phyloP scores from a whole-genome alignment of 2,888 invertebrate species.

The Oxytorus armatus region DNA sequence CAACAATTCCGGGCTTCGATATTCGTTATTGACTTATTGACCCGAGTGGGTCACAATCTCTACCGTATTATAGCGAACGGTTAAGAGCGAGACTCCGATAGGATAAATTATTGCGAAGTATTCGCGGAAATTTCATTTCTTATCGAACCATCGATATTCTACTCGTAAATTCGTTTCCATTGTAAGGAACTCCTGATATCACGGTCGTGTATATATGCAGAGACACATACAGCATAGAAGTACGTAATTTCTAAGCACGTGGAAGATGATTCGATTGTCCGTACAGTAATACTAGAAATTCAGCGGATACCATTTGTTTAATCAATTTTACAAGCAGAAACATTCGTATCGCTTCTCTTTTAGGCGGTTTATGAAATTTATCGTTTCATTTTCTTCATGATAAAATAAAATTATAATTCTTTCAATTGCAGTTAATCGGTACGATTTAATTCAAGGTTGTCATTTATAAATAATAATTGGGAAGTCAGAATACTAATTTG shows the following conservation, averaged over 20 bases:
- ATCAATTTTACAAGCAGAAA: not conserved
- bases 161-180: slow-evolving; percentile 29
- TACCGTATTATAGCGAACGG: slow-evolving; percentile 13
- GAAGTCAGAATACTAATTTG: no score
- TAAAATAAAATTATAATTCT: no score
- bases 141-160: slow-evolving; percentile 37
- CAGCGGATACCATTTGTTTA: no score
- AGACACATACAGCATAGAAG: not conserved
- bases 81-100: slow-evolving; percentile 15
- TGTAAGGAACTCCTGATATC: slow-evolving; percentile 1
- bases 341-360: no score
- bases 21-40: slow-evolving; percentile 63
- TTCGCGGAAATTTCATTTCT: slow-evolving; percentile 34
- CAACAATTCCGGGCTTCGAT: not conserved
- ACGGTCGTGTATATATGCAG: not conserved
- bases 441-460: no score
- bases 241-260: not conserved
- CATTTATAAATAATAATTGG: no score
- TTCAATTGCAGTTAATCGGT: no score
- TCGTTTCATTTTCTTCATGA: no score
- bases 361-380: no score
- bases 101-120: slow-evolving; percentile 42
- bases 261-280: no score
- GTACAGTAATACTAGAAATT: no score
- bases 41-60: slow-evolving; percentile 35